phyloP scores from a whole-genome alignment of 2,888 invertebrate genomes.

The Hemithea aestivaria region DNA sequence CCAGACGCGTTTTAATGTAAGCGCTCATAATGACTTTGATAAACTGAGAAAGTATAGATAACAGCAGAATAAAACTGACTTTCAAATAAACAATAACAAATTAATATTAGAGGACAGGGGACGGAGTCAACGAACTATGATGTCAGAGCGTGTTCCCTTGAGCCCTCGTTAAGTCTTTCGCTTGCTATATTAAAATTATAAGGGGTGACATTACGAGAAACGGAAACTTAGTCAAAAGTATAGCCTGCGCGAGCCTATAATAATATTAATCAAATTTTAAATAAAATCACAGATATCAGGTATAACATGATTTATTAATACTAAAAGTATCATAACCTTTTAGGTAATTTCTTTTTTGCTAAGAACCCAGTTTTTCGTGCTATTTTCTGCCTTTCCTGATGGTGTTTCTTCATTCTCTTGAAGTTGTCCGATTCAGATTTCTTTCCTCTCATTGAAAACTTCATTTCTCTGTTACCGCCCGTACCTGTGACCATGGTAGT shows the following conservation, averaged over 20 bases:
- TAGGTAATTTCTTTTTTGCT: conserved; percentile 52
- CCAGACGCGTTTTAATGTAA: conserved; percentile 2
- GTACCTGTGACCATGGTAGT: conserved; percentile 68
- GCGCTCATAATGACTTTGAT: no score
- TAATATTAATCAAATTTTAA: no score
- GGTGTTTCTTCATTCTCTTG: conserved; percentile 82
- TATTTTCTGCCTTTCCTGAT: conserved; percentile 83
- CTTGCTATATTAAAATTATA: no score
- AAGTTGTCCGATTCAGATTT: conserved; percentile 75
- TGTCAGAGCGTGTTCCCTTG: background rate
- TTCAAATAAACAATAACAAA: conserved; percentile 2
- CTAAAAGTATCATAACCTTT: conserved; percentile 33
- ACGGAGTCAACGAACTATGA: conserved; percentile 1
- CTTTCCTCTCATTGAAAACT: conserved; percentile 82
- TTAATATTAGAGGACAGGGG: conserved; percentile 6
- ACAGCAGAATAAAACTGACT: conserved; percentile 9
- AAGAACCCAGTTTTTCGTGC: conserved; percentile 70
- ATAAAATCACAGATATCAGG: background rate
- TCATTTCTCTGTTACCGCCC: conserved; percentile 89
- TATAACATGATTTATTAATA: conserved; percentile 15
- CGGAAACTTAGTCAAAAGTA: no score
- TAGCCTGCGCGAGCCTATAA: no score
- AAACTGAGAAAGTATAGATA: conserved; percentile 22
- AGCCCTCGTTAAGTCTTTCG: background rate
- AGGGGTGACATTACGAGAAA: no score